Base-by-base conservation (phyloP, 2,888 invertebrate species). In the Orthosia gothica region DNA sequence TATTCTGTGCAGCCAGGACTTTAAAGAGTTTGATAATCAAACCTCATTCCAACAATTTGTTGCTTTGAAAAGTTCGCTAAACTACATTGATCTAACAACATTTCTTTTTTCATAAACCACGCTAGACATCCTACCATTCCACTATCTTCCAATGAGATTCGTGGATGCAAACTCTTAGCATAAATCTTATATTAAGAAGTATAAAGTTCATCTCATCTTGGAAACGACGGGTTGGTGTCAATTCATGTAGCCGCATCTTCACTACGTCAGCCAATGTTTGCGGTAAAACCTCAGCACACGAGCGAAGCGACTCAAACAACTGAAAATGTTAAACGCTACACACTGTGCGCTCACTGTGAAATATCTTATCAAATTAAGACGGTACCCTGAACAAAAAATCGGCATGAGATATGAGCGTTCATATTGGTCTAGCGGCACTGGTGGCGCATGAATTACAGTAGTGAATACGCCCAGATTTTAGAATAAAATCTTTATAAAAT, bases 321-420 rank as follows among this genome's bases (percentile, higher is more conserved):
- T 50, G 13, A 66, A 76, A 67, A 65, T 57, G 54, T 55, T 59
- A 54, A 70, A 67, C 77, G 73, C 20, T 67, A 23, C 84, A 75
- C 85, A 85, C 52, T 84, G 80, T 70, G 63, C 67, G 77, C 70
- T 84, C 40, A 77, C 55, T 74, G 59, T 52, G 71, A 79, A 74
- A 77, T 64, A 72, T 77, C 63, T 85, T 75, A 77, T 80, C 69
- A 72, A 77, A 86, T 84, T 82, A 84, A n/a, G n/a, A n/a, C n/a
- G n/a, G n/a, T n/a, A n/a, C n/a, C n/a, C n/a, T n/a, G n/a, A n/a
- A n/a, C n/a, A n/a, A n/a, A n/a, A n/a, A n/a, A n/a, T n/a, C n/a
- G n/a, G n/a, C n/a, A n/a, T n/a, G n/a, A n/a, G n/a, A n/a, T n/a
- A n/a, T n/a, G n/a, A n/a, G n/a, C n/a, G n/a, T n/a, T n/a, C n/a